Conservation (phyloP, 1,140 invertebrate genomes). For the Pararge aegeria region DNA sequence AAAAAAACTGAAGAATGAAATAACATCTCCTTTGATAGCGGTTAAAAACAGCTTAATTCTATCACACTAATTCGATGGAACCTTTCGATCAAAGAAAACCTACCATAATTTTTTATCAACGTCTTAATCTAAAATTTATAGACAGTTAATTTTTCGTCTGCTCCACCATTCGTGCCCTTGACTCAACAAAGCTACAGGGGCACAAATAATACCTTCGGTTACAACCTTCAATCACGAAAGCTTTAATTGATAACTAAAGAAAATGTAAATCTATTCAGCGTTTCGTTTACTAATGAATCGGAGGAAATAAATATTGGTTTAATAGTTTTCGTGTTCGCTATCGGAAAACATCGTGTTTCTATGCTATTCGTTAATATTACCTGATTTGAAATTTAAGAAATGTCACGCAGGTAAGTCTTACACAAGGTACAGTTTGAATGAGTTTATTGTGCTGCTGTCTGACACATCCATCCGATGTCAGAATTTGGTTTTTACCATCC, state of each 20-base stretch:
- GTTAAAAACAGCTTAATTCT: too few relatives aligned
- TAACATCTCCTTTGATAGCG: too few relatives aligned
- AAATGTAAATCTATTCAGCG: neutral
- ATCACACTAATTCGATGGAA: too few relatives aligned
- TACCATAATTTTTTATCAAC: neutral
- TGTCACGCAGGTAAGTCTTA: neutral
- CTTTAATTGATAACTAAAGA: constrained; percentile 4
- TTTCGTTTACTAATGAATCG: neutral
- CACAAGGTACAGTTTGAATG: neutral
- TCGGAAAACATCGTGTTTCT: neutral
- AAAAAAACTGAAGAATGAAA: too few relatives aligned
- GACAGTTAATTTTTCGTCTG: neutral
- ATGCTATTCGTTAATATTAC: neutral
- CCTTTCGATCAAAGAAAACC: too few relatives aligned
- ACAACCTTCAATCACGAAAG: constrained; percentile 4
- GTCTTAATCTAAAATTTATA: constrained; percentile 3
- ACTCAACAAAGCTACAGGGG: neutral
- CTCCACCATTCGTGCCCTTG: neutral
- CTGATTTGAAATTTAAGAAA: neutral
- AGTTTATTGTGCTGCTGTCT: too few relatives aligned
- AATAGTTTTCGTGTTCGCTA: constrained; percentile 3
- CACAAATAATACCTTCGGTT: neutral
- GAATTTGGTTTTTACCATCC: too few relatives aligned
- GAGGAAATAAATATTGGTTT: neutral
- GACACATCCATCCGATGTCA: too few relatives aligned